These are phyloP conservation scores for Morelia viridis DNA, from an alignment of 2,797 vertebrate genomes.

Conservation along the genomic window DNA sequence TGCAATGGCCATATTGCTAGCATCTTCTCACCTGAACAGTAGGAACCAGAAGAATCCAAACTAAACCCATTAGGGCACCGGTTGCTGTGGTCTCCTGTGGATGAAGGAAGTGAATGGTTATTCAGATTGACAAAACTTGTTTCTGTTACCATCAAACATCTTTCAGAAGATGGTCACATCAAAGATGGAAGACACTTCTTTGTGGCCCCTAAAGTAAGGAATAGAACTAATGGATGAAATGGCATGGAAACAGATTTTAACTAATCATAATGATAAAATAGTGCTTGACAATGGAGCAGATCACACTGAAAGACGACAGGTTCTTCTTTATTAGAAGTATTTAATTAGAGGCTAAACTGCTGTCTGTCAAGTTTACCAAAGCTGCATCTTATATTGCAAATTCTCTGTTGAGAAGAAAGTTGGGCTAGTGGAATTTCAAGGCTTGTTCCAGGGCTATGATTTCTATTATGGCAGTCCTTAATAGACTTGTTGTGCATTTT, in stretches of 20 bases:
- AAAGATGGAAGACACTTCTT: background rate
- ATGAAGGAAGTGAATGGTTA: conserved; percentile 41
- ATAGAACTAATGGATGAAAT: background rate
- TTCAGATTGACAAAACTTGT: background rate
- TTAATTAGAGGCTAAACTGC: background rate
- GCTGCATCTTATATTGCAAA: background rate
- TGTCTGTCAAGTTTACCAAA: background rate
- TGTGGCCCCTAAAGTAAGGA: background rate
- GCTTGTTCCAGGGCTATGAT: background rate
- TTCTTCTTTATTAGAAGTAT: background rate
- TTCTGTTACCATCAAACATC: background rate
- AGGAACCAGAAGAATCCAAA: conserved; percentile 85
- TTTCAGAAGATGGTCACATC: background rate
- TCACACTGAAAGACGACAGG: background rate
- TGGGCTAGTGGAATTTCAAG: background rate
- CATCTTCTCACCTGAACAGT: conserved; percentile 85
- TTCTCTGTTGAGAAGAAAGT: background rate
- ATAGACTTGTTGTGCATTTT: background rate
- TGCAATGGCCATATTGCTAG: background rate
- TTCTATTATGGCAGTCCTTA: conserved; percentile 2
- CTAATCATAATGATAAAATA: background rate
- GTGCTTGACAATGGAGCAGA: background rate
- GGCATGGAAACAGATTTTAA: background rate
- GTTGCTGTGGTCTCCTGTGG: conserved; percentile 89
- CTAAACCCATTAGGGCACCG: conserved; percentile 90